Base-by-base conservation (phyloP, 2,113 vertebrate genomes). In the Neopipo cinnamomea region DNA sequence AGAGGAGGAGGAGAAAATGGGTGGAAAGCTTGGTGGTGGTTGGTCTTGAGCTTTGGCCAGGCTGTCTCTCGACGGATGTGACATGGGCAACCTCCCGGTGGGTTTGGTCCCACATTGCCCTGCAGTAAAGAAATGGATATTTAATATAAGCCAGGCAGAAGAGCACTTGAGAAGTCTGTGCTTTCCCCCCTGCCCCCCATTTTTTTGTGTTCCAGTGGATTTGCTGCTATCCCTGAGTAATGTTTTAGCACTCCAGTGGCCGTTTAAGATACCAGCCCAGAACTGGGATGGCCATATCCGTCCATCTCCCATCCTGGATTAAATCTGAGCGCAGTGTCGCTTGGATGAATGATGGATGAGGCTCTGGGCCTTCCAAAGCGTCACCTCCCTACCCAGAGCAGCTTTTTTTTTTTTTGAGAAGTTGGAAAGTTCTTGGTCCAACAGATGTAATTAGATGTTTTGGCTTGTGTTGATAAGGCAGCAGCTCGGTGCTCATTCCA, bases 281-380 rank as follows among this genome's bases (percentile, higher is more conserved):
- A 58, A 13, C 24, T 56, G 22, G 28, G 17, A 18, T 53, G 66
- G 13, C 39, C 2, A 0, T n/a, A 59, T 42, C 66, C 22, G 37
- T 24, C 49, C 61, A 11, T 61, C 30, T 91, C 21, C 58, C 86
- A 47, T 59, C 50, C 9, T 35, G 37, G 21, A 50, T 70, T n/a
- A 28, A 61, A 42, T 65, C 58, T 1, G 22, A 71, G 65, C 4
- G 0, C 0, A 0, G 0, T 7, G 12, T n/a, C 55, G 30, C 44
- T 81, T 39, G 6, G 9, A 30, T 76, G 68, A 47, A 63, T 33
- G 59, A 86, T 83, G 37, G 41, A 75, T 52, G 66, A 85, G 28
- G 9, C 28, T 88, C 35, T 74, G 58, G 41, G 44, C 35, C n/a
- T 76, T 59, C 50, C 50, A 47, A 63, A 87, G 14, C 2, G 1